phyloP scores from a whole-genome alignment of 2,113 vertebrate genomes.

The Abramis brama region DNA sequence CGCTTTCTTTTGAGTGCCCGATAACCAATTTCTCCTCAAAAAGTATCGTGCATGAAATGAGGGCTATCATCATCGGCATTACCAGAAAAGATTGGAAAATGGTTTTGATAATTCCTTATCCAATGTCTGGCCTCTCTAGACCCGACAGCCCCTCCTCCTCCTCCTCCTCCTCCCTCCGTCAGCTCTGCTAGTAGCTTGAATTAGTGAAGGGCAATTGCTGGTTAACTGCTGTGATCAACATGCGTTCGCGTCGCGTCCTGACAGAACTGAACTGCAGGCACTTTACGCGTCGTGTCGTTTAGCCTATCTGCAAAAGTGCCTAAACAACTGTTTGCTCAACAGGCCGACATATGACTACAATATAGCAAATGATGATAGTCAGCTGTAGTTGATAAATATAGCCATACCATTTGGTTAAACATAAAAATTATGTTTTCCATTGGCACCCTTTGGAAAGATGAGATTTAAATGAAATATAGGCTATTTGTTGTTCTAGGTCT shows the following conservation, averaged over 20 bases:
- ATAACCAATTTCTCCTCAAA: constrained; percentile 92
- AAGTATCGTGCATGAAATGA: constrained; percentile 75
- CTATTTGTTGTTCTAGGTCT: neutral
- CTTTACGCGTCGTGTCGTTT: neutral
- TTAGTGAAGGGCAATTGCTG: constrained; percentile 60
- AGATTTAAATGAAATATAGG: neutral
- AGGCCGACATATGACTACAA: neutral
- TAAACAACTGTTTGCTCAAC: neutral
- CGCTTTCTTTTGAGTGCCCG: constrained; percentile 79
- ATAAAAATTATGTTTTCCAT: neutral
- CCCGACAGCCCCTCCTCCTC: constrained; percentile 1
- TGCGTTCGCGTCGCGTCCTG: constrained; percentile 53
- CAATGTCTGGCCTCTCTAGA: constrained; percentile 58
- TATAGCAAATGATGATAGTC: neutral
- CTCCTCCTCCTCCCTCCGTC: neutral
- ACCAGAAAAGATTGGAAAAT: constrained; percentile 65
- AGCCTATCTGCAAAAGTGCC: neutral
- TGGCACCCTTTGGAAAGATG: constrained; percentile 1
- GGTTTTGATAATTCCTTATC: constrained; percentile 74
- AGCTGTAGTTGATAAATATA: neutral
- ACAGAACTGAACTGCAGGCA: constrained; percentile 52
- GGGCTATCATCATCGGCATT: constrained; percentile 72
- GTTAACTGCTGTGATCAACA: constrained; percentile 70
- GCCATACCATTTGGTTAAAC: neutral
- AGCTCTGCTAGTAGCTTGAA: constrained; percentile 44